A percentile compares a stretch with the other conserved stretches of the same genome.
phyloP scores from a whole-genome alignment of 2,113 vertebrate species.

The Ammodramus savannarum region DNA sequence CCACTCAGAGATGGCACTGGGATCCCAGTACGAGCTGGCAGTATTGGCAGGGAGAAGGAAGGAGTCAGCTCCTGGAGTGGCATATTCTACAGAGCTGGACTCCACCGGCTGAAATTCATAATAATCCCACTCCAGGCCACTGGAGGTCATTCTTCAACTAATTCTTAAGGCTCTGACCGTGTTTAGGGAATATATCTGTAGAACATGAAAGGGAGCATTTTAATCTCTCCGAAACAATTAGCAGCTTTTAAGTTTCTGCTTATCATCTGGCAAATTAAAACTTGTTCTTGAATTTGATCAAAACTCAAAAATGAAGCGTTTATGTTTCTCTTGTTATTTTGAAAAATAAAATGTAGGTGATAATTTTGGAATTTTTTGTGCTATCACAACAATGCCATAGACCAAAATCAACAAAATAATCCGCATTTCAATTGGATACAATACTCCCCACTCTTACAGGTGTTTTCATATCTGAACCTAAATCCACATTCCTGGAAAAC shows the following conservation, averaged over 20 bases:
- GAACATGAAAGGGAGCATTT: conserved; percentile 71
- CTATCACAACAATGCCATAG: background rate
- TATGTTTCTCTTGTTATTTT: background rate
- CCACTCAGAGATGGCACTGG: conserved; percentile 77
- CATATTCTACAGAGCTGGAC: conserved; percentile 73
- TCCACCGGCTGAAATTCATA: conserved; percentile 78
- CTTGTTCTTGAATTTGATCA: background rate
- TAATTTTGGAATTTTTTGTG: background rate
- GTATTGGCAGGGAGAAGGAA: conserved; percentile 66
- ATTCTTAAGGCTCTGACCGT: conserved; percentile 54
- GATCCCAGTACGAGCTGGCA: conserved; percentile 62
- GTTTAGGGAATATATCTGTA: conserved; percentile 65
- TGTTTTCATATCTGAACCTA: background rate
- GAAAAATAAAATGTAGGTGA: background rate
- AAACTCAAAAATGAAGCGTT: background rate
- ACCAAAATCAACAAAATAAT: background rate
- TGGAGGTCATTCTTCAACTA: conserved; percentile 84
- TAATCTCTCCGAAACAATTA: conserved; percentile 46
- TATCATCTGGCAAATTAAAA: background rate
- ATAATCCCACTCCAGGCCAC: conserved; percentile 87
- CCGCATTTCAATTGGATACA: background rate
- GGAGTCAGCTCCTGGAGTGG: conserved; percentile 66
- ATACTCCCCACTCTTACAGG: background rate
- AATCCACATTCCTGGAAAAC: background rate
- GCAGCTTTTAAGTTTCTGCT: background rate